phyloP scores from a whole-genome alignment of 2,113 vertebrate species.

The Ophthalmotilapia sp. region DNA sequence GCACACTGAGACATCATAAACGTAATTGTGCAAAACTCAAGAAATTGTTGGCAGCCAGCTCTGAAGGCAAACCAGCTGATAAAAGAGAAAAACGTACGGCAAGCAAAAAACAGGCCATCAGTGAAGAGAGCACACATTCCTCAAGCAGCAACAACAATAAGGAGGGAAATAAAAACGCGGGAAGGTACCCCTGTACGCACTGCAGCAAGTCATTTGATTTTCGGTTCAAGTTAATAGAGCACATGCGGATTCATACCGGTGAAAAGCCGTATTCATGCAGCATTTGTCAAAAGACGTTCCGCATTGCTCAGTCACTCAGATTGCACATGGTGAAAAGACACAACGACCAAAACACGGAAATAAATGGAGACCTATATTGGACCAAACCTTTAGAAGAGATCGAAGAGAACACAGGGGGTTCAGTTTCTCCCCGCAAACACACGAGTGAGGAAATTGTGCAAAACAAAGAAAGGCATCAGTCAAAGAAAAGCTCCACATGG shows the following conservation, averaged over 20 bases:
- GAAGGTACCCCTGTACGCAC: background rate
- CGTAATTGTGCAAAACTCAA: background rate
- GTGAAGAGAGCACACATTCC: background rate
- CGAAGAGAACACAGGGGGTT: background rate
- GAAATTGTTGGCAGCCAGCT: background rate
- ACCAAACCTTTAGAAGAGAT: conserved; percentile 13
- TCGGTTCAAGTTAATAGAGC: background rate
- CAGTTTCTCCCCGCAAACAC: background rate
- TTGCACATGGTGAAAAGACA: background rate
- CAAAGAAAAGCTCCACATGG: background rate
- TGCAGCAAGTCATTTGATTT: background rate
- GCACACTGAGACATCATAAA: background rate
- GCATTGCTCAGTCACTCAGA: background rate
- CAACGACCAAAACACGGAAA: background rate
- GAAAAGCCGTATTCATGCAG: background rate
- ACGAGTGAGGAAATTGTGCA: background rate
- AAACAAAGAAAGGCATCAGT: background rate
- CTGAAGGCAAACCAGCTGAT: background rate
- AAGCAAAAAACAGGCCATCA: background rate
- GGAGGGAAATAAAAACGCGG: background rate
- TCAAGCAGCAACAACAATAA: background rate
- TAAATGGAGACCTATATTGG: background rate
- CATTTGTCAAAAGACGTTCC: conserved; percentile 16
- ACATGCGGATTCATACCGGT: background rate
- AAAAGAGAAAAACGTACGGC: background rate